Conservation (phyloP, 1,140 invertebrate genomes). For the Drosophila repleta region DNA sequence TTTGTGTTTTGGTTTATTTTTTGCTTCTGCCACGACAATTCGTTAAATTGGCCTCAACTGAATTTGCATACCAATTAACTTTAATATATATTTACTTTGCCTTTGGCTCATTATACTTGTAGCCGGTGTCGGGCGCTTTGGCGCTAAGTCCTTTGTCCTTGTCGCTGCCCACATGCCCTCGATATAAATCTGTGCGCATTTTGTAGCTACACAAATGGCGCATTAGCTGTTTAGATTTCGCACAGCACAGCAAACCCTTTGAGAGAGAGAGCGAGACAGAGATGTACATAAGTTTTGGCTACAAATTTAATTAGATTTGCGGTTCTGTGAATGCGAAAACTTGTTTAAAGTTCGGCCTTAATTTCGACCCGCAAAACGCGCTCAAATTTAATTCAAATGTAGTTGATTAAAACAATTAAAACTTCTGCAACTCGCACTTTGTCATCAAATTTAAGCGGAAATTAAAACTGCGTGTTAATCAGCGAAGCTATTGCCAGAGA, state of each 20-base stretch:
- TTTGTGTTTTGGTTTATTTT: background rate
- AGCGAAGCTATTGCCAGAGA: background rate
- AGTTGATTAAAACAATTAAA: slow-evolving; percentile 1
- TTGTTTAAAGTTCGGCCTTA: slow-evolving; percentile 6
- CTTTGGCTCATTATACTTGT: slow-evolving; percentile 30
- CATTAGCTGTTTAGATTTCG: slow-evolving; percentile 32
- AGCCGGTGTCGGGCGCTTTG: slow-evolving; percentile 26
- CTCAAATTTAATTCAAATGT: slow-evolving; percentile 8
- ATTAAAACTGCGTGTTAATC: background rate
- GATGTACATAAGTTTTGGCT: slow-evolving; percentile 18
- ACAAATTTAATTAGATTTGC: slow-evolving; percentile 49
- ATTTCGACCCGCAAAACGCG: background rate
- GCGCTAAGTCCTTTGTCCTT: slow-evolving; percentile 1
- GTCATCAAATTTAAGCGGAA: slow-evolving; percentile 1
- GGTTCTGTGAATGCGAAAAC: slow-evolving; percentile 20
- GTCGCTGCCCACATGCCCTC: slow-evolving; percentile 1
- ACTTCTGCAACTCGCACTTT: background rate
- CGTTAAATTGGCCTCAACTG: slow-evolving; percentile 50
- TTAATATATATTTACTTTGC: slow-evolving; percentile 67
- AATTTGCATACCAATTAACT: slow-evolving; percentile 76
- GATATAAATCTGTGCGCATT: slow-evolving; percentile 40
- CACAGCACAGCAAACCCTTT: background rate
- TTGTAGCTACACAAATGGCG: slow-evolving; percentile 37
- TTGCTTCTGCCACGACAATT: slow-evolving; percentile 20
- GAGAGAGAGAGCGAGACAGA: slow-evolving; percentile 1